Percentiles rank a stretch among this genome's conserved stretches.
phyloP scores from a whole-genome alignment of 2,113 vertebrate species.

The Anguilla japonica region DNA sequence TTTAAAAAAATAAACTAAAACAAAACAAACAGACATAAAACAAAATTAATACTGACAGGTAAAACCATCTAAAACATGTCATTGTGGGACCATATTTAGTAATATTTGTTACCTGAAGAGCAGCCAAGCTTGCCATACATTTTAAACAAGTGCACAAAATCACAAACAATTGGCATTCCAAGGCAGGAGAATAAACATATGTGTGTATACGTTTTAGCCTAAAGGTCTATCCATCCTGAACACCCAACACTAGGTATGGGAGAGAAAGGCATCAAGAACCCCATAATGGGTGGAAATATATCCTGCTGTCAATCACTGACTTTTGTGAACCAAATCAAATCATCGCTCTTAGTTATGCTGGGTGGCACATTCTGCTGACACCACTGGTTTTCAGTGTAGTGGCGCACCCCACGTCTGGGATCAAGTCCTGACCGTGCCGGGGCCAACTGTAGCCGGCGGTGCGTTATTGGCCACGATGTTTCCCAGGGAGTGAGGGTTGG shows the following conservation, averaged over 20 bases:
- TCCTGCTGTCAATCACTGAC: background rate
- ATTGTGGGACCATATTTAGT: constrained; percentile 86
- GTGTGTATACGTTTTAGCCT: background rate
- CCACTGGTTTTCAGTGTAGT: background rate
- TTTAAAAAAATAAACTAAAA: constrained; percentile 45
- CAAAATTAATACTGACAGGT: constrained; percentile 87
- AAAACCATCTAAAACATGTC: constrained; percentile 81
- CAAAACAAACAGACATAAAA: constrained; percentile 29
- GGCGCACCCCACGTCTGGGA: background rate
- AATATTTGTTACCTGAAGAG: constrained; percentile 72
- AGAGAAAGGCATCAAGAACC: constrained; percentile 24
- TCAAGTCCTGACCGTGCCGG: background rate
- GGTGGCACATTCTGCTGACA: background rate
- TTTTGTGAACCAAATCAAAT: constrained; percentile 45
- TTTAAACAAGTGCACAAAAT: constrained; percentile 48
- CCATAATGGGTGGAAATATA: background rate
- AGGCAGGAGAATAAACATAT: constrained; percentile 6
- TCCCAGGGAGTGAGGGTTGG: too few species aligned
- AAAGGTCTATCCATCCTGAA: background rate
- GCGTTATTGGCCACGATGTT: background rate
- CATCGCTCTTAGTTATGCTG: background rate
- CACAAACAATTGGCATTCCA: constrained; percentile 2
- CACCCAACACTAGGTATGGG: background rate
- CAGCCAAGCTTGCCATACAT: constrained; percentile 47
- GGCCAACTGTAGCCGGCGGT: background rate